Percentiles rank a stretch among this genome's conserved stretches.
These are phyloP conservation scores for Halcyon badia DNA, from an alignment of 2,797 vertebrate genomes.

Conservation along the genomic window DNA sequence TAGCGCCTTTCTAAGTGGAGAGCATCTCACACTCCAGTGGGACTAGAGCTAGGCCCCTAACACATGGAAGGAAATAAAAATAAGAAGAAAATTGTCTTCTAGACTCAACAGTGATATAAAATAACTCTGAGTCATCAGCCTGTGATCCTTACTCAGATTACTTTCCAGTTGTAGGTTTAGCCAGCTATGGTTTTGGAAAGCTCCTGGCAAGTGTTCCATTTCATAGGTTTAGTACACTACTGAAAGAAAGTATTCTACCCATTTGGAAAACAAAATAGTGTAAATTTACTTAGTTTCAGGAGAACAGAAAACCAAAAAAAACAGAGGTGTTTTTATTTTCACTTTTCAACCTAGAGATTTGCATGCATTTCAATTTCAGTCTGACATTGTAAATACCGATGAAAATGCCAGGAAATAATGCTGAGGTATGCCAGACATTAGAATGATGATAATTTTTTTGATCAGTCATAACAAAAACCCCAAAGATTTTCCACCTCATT, in stretches of 20 bases:
- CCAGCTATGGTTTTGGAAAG: neutral
- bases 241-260: neutral
- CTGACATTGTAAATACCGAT: neutral
- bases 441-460: neutral
- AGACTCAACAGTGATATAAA: neutral
- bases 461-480: neutral
- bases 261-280: too few species aligned
- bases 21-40: neutral
- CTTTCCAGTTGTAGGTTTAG: neutral
- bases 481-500: neutral
- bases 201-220: neutral
- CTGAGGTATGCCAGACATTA: neutral
- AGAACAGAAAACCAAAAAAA: neutral
- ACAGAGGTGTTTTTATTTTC: neutral
- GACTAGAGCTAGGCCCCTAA: too few species aligned
- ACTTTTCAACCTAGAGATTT: neutral
- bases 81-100: neutral
- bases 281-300: neutral
- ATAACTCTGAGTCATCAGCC: neutral
- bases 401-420: neutral
- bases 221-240: neutral
- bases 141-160: neutral
- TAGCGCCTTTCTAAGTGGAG: neutral
- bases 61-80: too few species aligned
- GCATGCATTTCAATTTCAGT: neutral